These are phyloP conservation scores for Papilio aristodemus DNA, from an alignment of 1,140 invertebrate species.

Conservation along the genomic window DNA sequence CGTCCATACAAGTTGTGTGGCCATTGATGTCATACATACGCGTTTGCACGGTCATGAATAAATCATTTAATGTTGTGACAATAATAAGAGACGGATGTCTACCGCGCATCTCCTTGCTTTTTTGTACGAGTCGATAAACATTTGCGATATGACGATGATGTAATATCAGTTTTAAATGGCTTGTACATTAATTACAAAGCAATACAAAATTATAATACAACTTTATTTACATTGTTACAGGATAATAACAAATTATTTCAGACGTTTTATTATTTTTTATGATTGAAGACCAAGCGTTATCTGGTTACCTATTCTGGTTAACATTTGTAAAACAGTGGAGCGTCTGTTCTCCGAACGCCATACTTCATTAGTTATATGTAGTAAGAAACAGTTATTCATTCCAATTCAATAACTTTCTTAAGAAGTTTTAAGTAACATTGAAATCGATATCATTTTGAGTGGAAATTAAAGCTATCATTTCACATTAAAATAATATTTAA, in stretches of 20 bases:
- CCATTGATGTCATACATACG: slow-evolving; percentile 27
- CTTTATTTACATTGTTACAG: background rate
- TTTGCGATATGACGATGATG: slow-evolving; percentile 17
- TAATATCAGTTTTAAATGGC: background rate
- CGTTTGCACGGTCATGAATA: slow-evolving; percentile 24
- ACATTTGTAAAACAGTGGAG: too few relatives aligned
- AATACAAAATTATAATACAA: slow-evolving; percentile 1
- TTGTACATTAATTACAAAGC: background rate
- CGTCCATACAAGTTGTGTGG: slow-evolving; percentile 20
- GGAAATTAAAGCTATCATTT: too few relatives aligned
- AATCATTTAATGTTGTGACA: slow-evolving; percentile 29
- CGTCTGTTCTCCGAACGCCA: too few relatives aligned
- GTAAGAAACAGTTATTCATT: too few relatives aligned
- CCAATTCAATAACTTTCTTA: too few relatives aligned
- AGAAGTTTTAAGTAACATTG: too few relatives aligned
- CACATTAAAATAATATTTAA: too few relatives aligned
- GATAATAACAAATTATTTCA: background rate
- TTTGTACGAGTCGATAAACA: background rate
- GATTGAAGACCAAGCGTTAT: too few relatives aligned
- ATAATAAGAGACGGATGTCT: slow-evolving; percentile 27
- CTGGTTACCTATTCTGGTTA: too few relatives aligned
- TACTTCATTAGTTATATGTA: too few relatives aligned
- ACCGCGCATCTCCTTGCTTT: slow-evolving; percentile 8
- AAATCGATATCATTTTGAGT: too few relatives aligned
- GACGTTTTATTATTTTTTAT: background rate